phyloP scores from a whole-genome alignment of 2,113 vertebrate species.

The Prionailurus viverrinus region DNA sequence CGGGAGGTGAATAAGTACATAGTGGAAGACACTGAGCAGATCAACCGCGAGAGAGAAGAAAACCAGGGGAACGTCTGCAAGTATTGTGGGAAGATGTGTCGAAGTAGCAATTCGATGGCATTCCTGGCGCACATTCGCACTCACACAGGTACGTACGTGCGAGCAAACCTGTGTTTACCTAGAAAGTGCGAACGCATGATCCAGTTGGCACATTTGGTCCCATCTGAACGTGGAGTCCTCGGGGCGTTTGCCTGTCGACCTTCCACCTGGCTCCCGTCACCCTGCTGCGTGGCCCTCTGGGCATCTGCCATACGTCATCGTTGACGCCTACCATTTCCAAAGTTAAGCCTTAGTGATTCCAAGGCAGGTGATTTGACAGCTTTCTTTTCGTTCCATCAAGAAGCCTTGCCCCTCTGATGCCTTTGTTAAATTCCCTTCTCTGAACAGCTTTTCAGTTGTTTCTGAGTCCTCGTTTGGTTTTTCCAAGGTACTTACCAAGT shows the following conservation, averaged over 20 bases:
- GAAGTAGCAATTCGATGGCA: slow-evolving; percentile 99
- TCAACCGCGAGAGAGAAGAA: slow-evolving; percentile 97
- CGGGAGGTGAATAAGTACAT: slow-evolving; percentile 98
- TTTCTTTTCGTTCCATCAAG: neutral
- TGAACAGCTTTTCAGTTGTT: neutral
- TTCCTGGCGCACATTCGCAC: slow-evolving; percentile 98
- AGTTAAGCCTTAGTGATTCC: slow-evolving; percentile 51
- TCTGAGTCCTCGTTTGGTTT: slow-evolving; percentile 68
- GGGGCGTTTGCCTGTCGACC: neutral
- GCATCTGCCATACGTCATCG: neutral
- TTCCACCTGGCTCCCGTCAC: neutral
- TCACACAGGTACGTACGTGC: slow-evolving; percentile 93
- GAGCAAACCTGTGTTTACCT: neutral
- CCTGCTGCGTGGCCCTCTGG: neutral
- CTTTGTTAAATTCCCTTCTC: neutral
- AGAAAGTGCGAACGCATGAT: neutral
- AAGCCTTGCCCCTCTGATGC: neutral
- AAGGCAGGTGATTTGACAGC: neutral
- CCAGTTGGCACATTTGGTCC: neutral
- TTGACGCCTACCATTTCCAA: slow-evolving; percentile 11
- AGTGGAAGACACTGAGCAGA: slow-evolving; percentile 97
- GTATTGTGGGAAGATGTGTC: slow-evolving; percentile 98
- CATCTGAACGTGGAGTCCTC: neutral
- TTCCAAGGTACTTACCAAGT: slow-evolving; percentile 49
- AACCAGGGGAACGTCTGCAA: slow-evolving; percentile 98